Evolutionary conservation across 2,888 invertebrate genomes (phyloP), one percentile per base, ranked within the genome.

Genomic region (Brachyptera risi): DNA sequence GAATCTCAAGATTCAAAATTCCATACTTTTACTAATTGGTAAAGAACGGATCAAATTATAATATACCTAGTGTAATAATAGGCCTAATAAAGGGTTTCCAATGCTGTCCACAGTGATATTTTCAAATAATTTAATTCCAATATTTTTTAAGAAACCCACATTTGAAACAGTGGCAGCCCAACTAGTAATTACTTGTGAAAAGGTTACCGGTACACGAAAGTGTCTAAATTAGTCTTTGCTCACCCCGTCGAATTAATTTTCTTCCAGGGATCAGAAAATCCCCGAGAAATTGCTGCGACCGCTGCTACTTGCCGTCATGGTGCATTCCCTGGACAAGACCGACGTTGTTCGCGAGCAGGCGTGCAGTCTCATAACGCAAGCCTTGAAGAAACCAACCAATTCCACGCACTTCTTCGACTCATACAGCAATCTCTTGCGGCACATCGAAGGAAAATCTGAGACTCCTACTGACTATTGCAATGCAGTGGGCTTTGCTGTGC

Each of bases 401-500:
- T 75, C 80, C 27, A 76, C 80, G 71, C 84, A 75, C 71, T 87
- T 80, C 66, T 79, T 84, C 68, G 89, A 90, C 65, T 81, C 84
- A 11, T 85, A 86, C 74, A 84, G 85, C 68, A 82, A 83, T 66
- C 75, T 88, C 60, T 82, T 87, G 19, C 83, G 84, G 69, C 82
- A 84, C 67, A 83, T 92, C 76, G 81, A 84, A 47, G 88, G 87
- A 63, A 80, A 87, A 66, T 90, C 90, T 71, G 90, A 91, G 71
- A 83, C 83, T 40, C 82, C 86, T 63, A 86, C 87, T 40, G 83
- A 86, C 56, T 83, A 88, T 59, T 84, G 85, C 11, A 79, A 86
- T 65, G 83, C 87, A 54, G 86, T 90, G 7, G 74, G 74, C 38
- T 77, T 78, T 69, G 78, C 76, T 9, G 78, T 79, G 1, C 70